Percentiles rank a stretch among this genome's conserved stretches.
Evolutionary conservation across 2,113 vertebrate species (phyloP).

Genomic region (Globicephala melas): DNA sequence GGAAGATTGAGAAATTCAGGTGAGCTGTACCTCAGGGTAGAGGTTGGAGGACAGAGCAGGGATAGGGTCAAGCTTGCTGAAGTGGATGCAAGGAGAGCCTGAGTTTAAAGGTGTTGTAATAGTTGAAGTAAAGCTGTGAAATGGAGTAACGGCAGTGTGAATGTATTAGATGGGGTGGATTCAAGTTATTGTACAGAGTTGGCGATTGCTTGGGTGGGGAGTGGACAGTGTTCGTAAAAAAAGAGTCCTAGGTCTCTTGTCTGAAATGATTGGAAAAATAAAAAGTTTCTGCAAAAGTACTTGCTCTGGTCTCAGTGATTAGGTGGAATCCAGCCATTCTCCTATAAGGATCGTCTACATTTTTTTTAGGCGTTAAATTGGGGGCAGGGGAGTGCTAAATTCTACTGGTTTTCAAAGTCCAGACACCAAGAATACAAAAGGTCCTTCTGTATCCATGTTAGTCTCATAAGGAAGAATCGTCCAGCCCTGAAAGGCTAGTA

Average conservation of each 20-base stretch:
- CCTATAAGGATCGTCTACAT: background rate
- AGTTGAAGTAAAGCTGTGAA: background rate
- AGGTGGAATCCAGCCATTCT: background rate
- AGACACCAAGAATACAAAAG: background rate
- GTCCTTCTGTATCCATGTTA: background rate
- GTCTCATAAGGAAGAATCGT: background rate
- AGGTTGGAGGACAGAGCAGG: background rate
- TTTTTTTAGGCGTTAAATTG: constrained; percentile 3
- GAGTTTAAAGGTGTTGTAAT: background rate
- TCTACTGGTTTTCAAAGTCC: background rate
- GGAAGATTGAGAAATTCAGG: background rate
- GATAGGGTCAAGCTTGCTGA: background rate
- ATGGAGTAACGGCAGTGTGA: background rate
- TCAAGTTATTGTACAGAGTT: background rate
- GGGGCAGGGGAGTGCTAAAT: background rate
- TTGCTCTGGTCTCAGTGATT: background rate
- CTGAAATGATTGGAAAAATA: background rate
- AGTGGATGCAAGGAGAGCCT: background rate
- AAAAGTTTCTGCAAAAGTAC: background rate
- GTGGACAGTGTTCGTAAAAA: background rate
- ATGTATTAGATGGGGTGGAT: background rate
- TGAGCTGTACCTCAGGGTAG: background rate
- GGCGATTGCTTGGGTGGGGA: background rate
- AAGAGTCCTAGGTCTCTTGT: background rate
- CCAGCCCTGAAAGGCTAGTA: background rate